These are phyloP conservation scores for Acleris sparsana DNA, from an alignment of 2,888 invertebrate genomes.

Conservation along the genomic window DNA sequence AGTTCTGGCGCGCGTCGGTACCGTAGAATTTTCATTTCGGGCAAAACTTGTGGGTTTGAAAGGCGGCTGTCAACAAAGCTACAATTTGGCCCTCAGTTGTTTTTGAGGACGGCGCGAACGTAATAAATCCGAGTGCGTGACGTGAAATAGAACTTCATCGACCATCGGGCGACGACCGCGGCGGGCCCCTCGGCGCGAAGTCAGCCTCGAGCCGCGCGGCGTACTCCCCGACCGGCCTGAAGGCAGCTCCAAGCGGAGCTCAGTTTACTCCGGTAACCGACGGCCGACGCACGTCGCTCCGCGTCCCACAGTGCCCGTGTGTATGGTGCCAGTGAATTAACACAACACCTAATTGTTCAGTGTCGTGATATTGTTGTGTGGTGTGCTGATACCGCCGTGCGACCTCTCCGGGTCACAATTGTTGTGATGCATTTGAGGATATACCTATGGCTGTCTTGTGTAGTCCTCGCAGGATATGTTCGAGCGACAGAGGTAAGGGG, in stretches of 20 bases:
- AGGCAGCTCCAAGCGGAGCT: slow-evolving; percentile 70
- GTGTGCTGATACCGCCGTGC: slow-evolving; percentile 72
- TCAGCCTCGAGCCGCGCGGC: slow-evolving; percentile 59
- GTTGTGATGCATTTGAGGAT: slow-evolving; percentile 91
- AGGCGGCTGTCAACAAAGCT: slow-evolving; percentile 15
- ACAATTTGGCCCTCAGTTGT: slow-evolving; percentile 32
- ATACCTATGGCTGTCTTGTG: slow-evolving; percentile 88
- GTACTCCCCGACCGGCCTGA: slow-evolving; percentile 65
- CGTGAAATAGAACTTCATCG: slow-evolving; percentile 74
- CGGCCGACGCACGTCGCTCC: slow-evolving; percentile 70
- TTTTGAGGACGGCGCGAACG: slow-evolving; percentile 43
- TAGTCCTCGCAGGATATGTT: slow-evolving; percentile 89
- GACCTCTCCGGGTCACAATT: slow-evolving; percentile 68
- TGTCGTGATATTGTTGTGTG: slow-evolving; percentile 74
- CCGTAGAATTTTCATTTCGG: neutral
- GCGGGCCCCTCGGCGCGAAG: slow-evolving; percentile 60
- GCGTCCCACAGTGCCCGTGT: slow-evolving; percentile 69
- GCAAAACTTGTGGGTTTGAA: slow-evolving; percentile 9
- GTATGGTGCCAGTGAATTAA: slow-evolving; percentile 79
- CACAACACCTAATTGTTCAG: slow-evolving; percentile 77
- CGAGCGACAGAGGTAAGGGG: slow-evolving; percentile 89
- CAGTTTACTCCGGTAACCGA: slow-evolving; percentile 75
- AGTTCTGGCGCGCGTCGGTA: slow-evolving; percentile 2
- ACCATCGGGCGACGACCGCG: slow-evolving; percentile 68
- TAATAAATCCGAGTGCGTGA: slow-evolving; percentile 76